Base-by-base conservation (phyloP, 1,140 invertebrate species). In the Eumaeus atala region DNA sequence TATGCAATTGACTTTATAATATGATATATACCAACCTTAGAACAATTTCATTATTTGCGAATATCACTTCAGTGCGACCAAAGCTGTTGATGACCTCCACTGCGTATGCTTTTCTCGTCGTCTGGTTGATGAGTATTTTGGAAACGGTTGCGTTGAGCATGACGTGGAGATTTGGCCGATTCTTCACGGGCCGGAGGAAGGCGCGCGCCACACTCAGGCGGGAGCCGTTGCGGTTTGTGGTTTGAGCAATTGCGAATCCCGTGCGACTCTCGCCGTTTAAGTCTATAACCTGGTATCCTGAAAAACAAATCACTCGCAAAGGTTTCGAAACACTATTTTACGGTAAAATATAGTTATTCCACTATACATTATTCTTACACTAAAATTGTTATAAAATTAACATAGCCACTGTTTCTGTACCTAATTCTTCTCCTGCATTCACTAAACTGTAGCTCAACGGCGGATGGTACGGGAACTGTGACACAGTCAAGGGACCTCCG, bases 181-280 rank as follows among this genome's bases (percentile, higher is more conserved):
- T 87, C 64, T 91, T 89, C 11, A 93, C 94, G 0, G 96, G 95
- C 18, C 94, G 87, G 0, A 98, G 87, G 81, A 96, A 98, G 0
- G 95, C 96, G 47, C 92, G 89, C 0, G 93, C 91, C 0, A 92
- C 91, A 60, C 94, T 96, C 54, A 96, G 91, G 4, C 97, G 90
- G 0, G 94, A 95, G 0, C 97, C 97, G 72, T 97, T 94, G 54
- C 94, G 90, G 49, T 95, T 94, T 0, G 95, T 98, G 21, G 92
- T 97, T 89, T 96, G 97, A 3, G 92, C 94, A 49, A 96, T 95
- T 21, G 91, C 89, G 67, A 96, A 96, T 1, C 95, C 94, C 0
- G 93, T 93, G 62, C 94, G 92, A 5, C 90, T 89, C 10, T 91
- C 91, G 3, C 96, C 96, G 83, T 97, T 97, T n/a, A 96, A 87